Percentiles rank a stretch among this genome's conserved stretches.
phyloP scores from a whole-genome alignment of 35 echinoderm and acorn worm genomes.

The Eucidaris tribuloides region DNA sequence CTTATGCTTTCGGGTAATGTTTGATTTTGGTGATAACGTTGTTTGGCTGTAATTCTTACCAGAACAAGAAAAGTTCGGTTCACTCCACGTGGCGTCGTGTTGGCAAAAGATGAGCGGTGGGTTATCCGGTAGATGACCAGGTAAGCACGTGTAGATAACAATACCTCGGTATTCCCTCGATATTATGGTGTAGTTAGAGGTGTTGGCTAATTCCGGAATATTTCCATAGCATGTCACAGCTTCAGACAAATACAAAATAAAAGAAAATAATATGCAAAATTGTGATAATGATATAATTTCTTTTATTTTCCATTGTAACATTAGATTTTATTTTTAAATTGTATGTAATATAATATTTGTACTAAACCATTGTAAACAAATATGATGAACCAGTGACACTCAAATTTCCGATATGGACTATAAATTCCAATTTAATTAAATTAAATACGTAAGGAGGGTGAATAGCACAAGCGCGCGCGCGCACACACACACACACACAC shows the following conservation, averaged over 20 bases:
- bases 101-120: background rate
- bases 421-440: background rate
- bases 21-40: no score
- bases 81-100: background rate
- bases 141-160: background rate
- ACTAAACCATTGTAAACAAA: background rate
- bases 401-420: background rate
- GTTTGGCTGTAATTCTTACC: no score
- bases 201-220: background rate
- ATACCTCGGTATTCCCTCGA: background rate
- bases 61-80: background rate
- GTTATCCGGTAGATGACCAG: background rate
- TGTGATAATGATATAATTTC: background rate
- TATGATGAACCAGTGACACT: background rate
- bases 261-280: background rate
- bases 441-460: background rate
- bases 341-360: background rate
- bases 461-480: background rate
- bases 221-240: background rate
- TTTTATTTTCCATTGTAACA: background rate
- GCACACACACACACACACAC: no score
- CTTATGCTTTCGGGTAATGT: no score
- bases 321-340: background rate
- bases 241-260: background rate
- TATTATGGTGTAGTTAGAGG: background rate